A percentile compares a stretch with the other conserved stretches of the same genome.
phyloP scores from a whole-genome alignment of 35 echinoderm and acorn worm species.

The Hemicentrotus pulcherrimus region DNA sequence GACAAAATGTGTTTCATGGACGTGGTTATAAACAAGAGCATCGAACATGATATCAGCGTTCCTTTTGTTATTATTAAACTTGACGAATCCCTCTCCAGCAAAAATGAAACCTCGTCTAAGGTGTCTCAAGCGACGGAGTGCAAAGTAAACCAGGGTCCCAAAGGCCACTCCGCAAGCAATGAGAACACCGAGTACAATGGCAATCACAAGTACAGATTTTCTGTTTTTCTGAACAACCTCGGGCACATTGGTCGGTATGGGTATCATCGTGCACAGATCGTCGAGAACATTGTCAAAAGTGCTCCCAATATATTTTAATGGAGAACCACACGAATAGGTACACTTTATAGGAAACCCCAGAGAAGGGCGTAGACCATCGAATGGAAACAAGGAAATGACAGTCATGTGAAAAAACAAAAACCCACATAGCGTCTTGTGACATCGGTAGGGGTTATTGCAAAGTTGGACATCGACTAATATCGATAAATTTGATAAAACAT shows the following conservation, averaged over 20 bases:
- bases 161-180: background rate
- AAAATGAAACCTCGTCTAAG: conserved; percentile 9
- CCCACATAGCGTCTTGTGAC: background rate
- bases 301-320: background rate
- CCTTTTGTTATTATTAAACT: conserved; percentile 10
- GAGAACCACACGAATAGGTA: background rate
- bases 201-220: background rate
- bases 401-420: background rate
- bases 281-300: background rate
- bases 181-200: background rate
- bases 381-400: background rate
- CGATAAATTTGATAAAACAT: background rate
- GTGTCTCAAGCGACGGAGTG: conserved; percentile 10
- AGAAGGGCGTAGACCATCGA: background rate
- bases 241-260: background rate
- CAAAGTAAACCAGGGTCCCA: background rate
- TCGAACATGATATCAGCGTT: background rate
- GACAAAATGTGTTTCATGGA: background rate
- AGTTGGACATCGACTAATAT: background rate
- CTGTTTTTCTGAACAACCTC: background rate
- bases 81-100: background rate
- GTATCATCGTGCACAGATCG: background rate
- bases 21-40: conserved; percentile 38
- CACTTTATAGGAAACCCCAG: background rate
- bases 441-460: background rate